A percentile compares a stretch with the other conserved stretches of the same genome.
Conservation (phyloP, 2,888 invertebrate genomes). For the Candidula unifasciata region DNA sequence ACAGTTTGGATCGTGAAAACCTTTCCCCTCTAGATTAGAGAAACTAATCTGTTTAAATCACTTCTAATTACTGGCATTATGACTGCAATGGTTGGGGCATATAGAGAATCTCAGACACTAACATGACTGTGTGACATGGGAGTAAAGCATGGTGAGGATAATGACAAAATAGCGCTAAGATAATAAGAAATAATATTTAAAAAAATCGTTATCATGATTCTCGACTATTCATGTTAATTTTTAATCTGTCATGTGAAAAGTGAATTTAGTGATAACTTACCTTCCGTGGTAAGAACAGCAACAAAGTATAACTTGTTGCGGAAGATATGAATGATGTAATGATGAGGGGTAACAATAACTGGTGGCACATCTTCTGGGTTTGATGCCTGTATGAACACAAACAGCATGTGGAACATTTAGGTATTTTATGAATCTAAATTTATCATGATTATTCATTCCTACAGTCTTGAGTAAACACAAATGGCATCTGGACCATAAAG, state of each 20-base stretch:
- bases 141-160: no score
- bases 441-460: no score
- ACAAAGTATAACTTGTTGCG: conserved; percentile 94
- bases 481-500: no score
- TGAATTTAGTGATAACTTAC: conserved; percentile 77
- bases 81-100: no score
- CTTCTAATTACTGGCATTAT: no score
- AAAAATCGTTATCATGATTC: neutral
- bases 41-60: no score
- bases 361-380: conserved; percentile 93
- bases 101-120: no score
- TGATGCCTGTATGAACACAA: conserved; percentile 75
- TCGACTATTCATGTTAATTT: neutral
- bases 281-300: conserved; percentile 96
- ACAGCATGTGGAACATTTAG: neutral
- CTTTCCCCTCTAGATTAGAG: no score
- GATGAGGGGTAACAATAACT: conserved; percentile 98
- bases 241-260: neutral
- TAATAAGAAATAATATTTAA: neutral
- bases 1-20: no score
- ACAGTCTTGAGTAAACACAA: no score
- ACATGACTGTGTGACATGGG: no score
- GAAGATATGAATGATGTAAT: conserved; percentile 97
- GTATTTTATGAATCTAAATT: neutral
- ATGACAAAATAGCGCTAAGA: no score